These are phyloP conservation scores for Hecatera dysodea DNA, from an alignment of 2,888 invertebrate species.

Conservation along the genomic window DNA sequence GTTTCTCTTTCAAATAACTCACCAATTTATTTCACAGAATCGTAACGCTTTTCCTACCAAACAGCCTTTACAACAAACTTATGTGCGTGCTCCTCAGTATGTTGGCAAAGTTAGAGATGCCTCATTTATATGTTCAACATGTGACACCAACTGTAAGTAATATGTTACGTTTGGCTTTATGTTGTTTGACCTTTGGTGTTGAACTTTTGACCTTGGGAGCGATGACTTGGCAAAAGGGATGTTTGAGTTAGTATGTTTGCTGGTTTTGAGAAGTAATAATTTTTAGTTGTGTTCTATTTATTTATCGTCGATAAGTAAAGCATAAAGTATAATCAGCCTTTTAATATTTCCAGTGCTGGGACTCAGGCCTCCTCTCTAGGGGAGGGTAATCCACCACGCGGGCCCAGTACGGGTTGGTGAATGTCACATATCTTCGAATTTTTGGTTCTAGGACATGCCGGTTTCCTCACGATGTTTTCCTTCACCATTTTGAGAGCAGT, in stretches of 20 bases:
- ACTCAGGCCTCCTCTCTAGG: too few relatives aligned
- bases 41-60: background rate
- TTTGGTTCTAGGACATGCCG: too few relatives aligned
- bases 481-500: too few relatives aligned
- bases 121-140: slow-evolving; percentile 66
- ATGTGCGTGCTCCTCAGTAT: slow-evolving; percentile 49
- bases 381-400: too few relatives aligned
- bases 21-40: slow-evolving; percentile 3
- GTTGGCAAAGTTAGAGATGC: slow-evolving; percentile 58
- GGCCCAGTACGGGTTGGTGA: too few relatives aligned
- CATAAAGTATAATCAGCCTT: too few relatives aligned
- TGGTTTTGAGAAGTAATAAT: slow-evolving; percentile 14
- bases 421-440: too few relatives aligned
- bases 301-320: background rate
- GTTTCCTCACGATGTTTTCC: too few relatives aligned
- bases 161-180: slow-evolving; percentile 48
- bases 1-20: background rate
- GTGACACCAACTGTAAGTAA: slow-evolving; percentile 63
- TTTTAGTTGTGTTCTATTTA: background rate
- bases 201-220: slow-evolving; percentile 42
- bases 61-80: slow-evolving; percentile 45
- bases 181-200: slow-evolving; percentile 46
- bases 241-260: slow-evolving; percentile 6
- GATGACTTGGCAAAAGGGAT: slow-evolving; percentile 13
- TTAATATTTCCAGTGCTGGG: too few relatives aligned